A percentile compares a stretch with the other conserved stretches of the same genome.
Conservation (phyloP, 2,113 vertebrate genomes). For the Channa argus region DNA sequence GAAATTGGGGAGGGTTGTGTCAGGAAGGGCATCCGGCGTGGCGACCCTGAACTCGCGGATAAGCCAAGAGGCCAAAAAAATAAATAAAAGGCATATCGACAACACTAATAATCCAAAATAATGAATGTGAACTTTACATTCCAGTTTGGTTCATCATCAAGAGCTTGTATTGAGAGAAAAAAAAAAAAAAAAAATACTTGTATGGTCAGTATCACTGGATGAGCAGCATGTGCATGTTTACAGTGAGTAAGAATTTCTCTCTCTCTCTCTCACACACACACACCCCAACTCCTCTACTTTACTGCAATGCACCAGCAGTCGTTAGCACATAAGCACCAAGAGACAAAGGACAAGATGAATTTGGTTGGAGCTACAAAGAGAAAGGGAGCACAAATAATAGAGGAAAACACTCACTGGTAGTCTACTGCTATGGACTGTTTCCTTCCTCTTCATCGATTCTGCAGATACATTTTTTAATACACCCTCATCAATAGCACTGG, state of each 20-base stretch:
- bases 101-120: conserved; percentile 59
- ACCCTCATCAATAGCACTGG: conserved; percentile 78
- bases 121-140: conserved; percentile 68
- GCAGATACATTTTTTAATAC: conserved; percentile 78
- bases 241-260: conserved; percentile 47
- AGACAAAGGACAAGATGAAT: conserved; percentile 61
- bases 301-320: conserved; percentile 83
- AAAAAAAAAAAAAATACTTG: conserved; percentile 34
- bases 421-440: conserved; percentile 58
- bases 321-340: conserved; percentile 68
- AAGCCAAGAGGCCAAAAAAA: too few relatives aligned
- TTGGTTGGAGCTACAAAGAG: conserved; percentile 12
- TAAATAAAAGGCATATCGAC: too few relatives aligned
- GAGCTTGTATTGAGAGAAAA: conserved; percentile 13
- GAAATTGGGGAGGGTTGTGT: too few relatives aligned
- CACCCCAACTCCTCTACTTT: conserved; percentile 66
- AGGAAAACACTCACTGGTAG: conserved; percentile 47
- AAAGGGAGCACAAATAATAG: conserved; percentile 41
- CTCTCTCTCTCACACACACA: conserved; percentile 18
- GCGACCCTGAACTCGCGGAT: too few relatives aligned
- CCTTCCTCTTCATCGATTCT: conserved; percentile 70
- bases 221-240: conserved; percentile 30
- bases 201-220: conserved; percentile 64
- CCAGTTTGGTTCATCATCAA: conserved; percentile 43
- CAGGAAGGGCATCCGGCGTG: too few relatives aligned